Base-by-base conservation (phyloP, 1,140 invertebrate genomes). In the Acromyrmex heyeri region DNA sequence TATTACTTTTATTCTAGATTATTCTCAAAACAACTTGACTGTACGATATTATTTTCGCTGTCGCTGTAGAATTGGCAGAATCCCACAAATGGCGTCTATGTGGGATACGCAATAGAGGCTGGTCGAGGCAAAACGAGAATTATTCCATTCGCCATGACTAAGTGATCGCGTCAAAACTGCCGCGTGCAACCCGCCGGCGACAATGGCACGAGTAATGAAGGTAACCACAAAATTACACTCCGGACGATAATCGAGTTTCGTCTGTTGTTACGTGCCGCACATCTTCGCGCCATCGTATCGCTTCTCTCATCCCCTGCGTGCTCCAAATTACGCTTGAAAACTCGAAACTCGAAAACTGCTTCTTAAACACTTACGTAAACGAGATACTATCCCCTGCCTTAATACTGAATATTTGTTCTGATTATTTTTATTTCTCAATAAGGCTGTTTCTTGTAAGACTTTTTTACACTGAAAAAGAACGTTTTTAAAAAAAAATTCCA, bases 171-270 rank as follows among this genome's bases (percentile, higher is more conserved):
- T 83, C 85, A 86, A 89, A 87, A 88, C 86, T 90, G 77, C 87
- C 72, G 85, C 61, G 78, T 59, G 85, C 69, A 88, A 81, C 59
- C 61, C 62, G 48, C 21, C 82, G 78, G 59, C 55, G 75, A 87
- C 88, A 90, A 90, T 76, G 64, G 53, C 57, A 24, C 57, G 48
- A 89, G 81, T 91, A 91, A 91, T 85, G 89, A 91, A 87, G 83
- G 73, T 85, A 91, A 91, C 90, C 89, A 77, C 55, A 27, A 48
- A 90, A 91, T 91, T 91, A 87, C 65, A 88, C 75, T 14, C 53
- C 53, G 57, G 78, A 78, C 18, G 85, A 90, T 91, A 91, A 90
- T 91, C 86, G 86, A 78, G 64, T 89, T 89, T 86, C 70, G 85
- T 57, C 67, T 85, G 67, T 87, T 83, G 64, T 85, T 65, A 21